Percentiles rank a stretch among this genome's conserved stretches.
Conservation (phyloP, 1,140 invertebrate genomes). For the Adoxophyes honmai region DNA sequence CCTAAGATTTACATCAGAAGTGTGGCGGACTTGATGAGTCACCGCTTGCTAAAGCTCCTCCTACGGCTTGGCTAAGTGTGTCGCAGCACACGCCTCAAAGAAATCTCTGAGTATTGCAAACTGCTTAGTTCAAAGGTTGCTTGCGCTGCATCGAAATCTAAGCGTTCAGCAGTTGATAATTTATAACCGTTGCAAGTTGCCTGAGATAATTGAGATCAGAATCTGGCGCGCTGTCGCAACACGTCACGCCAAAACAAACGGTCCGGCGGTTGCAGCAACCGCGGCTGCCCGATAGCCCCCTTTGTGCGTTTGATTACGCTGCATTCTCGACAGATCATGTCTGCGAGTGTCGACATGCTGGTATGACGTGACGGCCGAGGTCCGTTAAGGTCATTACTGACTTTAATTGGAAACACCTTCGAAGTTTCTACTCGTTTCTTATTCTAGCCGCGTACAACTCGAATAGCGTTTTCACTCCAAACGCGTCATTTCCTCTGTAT, state of each 20-base stretch:
- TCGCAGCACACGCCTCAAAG: background rate
- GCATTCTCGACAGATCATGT: conserved; percentile 9
- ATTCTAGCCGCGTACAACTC: background rate
- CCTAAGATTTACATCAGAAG: conserved; percentile 6
- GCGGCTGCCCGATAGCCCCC: background rate
- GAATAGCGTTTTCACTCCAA: background rate
- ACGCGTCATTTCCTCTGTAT: background rate
- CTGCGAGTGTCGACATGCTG: too few species aligned
- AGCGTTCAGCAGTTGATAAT: background rate
- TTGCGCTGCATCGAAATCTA: too few species aligned
- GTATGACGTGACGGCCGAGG: background rate
- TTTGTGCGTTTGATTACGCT: conserved; percentile 11
- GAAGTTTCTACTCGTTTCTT: background rate
- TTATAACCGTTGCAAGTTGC: background rate
- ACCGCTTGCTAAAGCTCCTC: background rate
- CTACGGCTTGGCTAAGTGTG: conserved; percentile 3
- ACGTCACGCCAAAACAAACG: conserved; percentile 13
- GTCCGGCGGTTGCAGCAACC: background rate
- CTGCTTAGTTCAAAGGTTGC: too few species aligned
- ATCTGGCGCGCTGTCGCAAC: conserved; percentile 1
- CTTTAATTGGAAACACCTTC: background rate
- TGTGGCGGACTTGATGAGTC: conserved; percentile 2
- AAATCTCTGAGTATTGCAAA: too few species aligned
- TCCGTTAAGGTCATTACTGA: conserved; percentile 1
- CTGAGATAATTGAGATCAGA: conserved; percentile 4